Base-by-base conservation (phyloP, 2,888 invertebrate genomes). In the Synergus umbraculus region DNA sequence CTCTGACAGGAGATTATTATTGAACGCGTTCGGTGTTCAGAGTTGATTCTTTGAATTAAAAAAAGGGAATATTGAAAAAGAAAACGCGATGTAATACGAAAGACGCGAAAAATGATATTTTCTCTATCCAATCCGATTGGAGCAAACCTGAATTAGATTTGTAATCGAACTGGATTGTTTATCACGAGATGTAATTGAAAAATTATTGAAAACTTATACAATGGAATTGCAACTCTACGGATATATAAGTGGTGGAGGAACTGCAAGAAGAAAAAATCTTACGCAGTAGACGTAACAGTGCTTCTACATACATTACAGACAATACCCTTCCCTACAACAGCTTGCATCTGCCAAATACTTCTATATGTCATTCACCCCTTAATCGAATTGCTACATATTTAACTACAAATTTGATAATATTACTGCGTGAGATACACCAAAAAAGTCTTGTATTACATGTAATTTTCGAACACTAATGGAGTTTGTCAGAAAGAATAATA, bases 281-380 rank as follows among this genome's bases (percentile, higher is more conserved):
- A 73, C 73, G 73, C 54, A 73, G 54, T 73, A 73, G 54, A 73
- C 54, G 73, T 73, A 58, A 73, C 73, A 73, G 73, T 58, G 73
- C 73, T 73, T 73, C 73, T 73, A 73, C 54, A 54, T 49, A 73
- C 73, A 73, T 73, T 73, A 73, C 73, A 73, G 54, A 73, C 54
- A 63, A 22, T 58, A 69, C 54, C 73, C 73, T 73, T 73, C 73
- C 73, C 73, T 73, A 73, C 73, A 73, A 73, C 54, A 73, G 73
- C 73, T 73, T 73, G 73, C 73, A 73, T 73, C 73, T 73, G 73
- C 73, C 54, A 73, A 73, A 73, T 73, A 73, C 73, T 73, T 73
- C 54, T 54, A 73, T 73, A 58, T 18, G 54, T 73, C 54, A 73
- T 73, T 58, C 73, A 73, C 41, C 73, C 73, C 73, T 73, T 73